A percentile compares a stretch with the other conserved stretches of the same genome.
Evolutionary conservation across 2,888 invertebrate species (phyloP).

Genomic region (Brenthis ino): DNA sequence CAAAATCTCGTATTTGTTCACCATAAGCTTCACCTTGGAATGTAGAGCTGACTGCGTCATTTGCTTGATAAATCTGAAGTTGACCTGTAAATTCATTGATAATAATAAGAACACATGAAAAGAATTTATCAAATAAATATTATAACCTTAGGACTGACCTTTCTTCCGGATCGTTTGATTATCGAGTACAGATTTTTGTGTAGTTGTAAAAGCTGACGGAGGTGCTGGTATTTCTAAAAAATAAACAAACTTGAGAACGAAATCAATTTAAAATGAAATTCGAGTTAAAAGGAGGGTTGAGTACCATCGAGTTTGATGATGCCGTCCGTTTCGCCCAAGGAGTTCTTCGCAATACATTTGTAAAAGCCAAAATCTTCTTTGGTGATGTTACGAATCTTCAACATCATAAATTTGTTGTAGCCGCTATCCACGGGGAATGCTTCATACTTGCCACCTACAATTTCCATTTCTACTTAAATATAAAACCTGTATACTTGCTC

Average conservation of each 20-base stretch:
- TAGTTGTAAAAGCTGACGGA: constrained; percentile 87
- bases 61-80: constrained; percentile 60
- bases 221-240: constrained; percentile 91
- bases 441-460: constrained; percentile 94
- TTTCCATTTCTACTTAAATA: constrained; percentile 84
- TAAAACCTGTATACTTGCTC: constrained; percentile 59
- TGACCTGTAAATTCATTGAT: constrained; percentile 55
- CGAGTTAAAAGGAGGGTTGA: constrained; percentile 42
- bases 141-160: constrained; percentile 51
- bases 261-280: constrained; percentile 27
- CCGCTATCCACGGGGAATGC: constrained; percentile 92
- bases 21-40: constrained; percentile 75
- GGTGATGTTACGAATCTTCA: constrained; percentile 92
- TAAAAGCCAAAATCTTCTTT: constrained; percentile 93
- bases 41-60: constrained; percentile 73
- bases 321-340: constrained; percentile 94
- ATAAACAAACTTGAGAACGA: constrained; percentile 19
- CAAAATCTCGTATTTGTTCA: constrained; percentile 73
- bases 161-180: constrained; percentile 76
- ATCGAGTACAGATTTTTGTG: constrained; percentile 67
- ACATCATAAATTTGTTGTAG: constrained; percentile 95
- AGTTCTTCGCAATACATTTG: constrained; percentile 96
- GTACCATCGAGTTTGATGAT: constrained; percentile 95
- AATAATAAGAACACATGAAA: constrained; percentile 11
- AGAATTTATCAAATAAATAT: not conserved